Base-by-base conservation (phyloP, 1,140 invertebrate genomes). In the Nasonia vitripennis region DNA sequence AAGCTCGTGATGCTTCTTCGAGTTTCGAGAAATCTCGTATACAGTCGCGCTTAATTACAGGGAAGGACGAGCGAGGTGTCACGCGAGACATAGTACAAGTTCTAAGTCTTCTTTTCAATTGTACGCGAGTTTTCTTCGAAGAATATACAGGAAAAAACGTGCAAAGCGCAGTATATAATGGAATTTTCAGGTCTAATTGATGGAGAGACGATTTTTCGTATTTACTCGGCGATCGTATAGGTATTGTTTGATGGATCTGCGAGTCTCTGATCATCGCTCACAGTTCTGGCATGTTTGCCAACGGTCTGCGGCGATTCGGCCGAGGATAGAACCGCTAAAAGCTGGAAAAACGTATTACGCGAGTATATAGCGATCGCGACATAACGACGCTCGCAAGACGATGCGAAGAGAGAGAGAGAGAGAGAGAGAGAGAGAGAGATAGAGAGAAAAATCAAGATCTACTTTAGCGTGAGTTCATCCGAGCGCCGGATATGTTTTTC, bases 401-500 rank as follows among this genome's bases (percentile, higher is more conserved):
- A 27, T 27, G 27, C 27, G 27, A 27, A 27, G 27, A 27, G 27
- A 27, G 27, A 27, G 23, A 71, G 27, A 51, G 70, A 70, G 34
- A 55, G 5, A 37, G 34, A 78, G 68, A 45, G 71, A 78, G 27
- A n/a, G n/a, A n/a, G 34, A 55, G 5, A 37, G 34, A 78, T 45
- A 45, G 71, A 78, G 27, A 55, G 70, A 82, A 81, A 77, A 86
- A 86, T 82, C 45, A 81, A 81, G 78, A 82, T 81, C 62, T 41
- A 78, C 75, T 81, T 86, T 81, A 82, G 79, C 74, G 75, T 82
- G 74, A 86, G 45, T 81, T 83, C 62, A 83, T 67, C 82, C 87
- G 86, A 80, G 87, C 87, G 86, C 85, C 82, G 86, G 83, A 87
- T 87, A 84, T 86, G 87, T 87, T 89, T 89, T 90, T 91, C 89